Evolutionary conservation across 1,140 invertebrate genomes (phyloP).

Genomic region (Propsilocerus akamusi): DNA sequence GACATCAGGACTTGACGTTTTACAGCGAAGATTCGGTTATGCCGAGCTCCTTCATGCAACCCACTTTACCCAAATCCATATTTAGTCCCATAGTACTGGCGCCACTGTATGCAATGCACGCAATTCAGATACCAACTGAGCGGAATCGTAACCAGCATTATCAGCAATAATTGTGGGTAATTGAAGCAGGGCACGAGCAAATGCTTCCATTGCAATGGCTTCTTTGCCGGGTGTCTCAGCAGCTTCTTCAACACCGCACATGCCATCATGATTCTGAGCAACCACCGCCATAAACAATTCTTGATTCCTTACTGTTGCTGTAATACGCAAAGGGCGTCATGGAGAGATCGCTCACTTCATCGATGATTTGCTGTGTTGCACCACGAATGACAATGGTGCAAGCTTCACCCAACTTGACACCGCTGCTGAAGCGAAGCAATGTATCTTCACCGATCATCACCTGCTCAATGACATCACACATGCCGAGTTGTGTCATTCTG

Average conservation of each 20-base stretch:
- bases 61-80: constrained; percentile 70
- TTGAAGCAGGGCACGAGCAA: constrained; percentile 66
- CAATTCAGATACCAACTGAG: constrained; percentile 79
- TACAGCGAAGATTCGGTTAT: constrained; percentile 95
- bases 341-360: constrained; percentile 94
- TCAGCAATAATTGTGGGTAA: constrained; percentile 93
- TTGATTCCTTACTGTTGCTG: constrained; percentile 89
- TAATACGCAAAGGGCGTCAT: constrained; percentile 97
- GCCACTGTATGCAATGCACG: constrained; percentile 72
- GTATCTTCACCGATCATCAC: constrained; percentile 97
- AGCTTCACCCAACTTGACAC: constrained; percentile 86
- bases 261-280: constrained; percentile 92
- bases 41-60: constrained; percentile 74
- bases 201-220: constrained; percentile 92
- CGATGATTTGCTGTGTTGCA: constrained; percentile 97
- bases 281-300: constrained; percentile 82
- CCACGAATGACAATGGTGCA: constrained; percentile 94
- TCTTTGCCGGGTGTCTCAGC: constrained; percentile 91
- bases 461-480: constrained; percentile 92
- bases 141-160: constrained; percentile 96
- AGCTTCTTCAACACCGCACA: constrained; percentile 69
- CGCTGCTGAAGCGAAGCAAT: constrained; percentile 86
- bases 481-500: constrained; percentile 82
- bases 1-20: constrained; percentile 90
- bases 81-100: constrained; percentile 67